Evolutionary conservation across 2,888 invertebrate genomes (phyloP).

Genomic region (Cataglyphis albicans): DNA sequence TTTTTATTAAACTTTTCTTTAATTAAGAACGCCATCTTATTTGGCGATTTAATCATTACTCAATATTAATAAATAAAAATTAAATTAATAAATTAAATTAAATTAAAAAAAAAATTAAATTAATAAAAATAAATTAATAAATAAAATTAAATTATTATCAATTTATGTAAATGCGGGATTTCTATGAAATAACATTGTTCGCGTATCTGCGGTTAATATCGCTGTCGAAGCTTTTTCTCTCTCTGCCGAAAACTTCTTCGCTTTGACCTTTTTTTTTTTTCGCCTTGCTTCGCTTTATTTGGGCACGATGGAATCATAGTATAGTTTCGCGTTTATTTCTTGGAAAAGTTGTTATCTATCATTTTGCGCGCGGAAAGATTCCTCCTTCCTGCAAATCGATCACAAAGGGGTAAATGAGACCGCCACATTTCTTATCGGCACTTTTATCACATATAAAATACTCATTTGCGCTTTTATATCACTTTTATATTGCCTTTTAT

Average conservation of each 20-base stretch:
- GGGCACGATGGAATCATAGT: not conserved
- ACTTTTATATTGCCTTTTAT: slow-evolving; percentile 17
- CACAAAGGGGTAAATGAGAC: not conserved
- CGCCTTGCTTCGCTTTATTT: not conserved
- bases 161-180: too few relatives aligned
- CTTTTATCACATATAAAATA: slow-evolving; percentile 13
- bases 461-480: slow-evolving; percentile 18
- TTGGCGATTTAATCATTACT: too few relatives aligned
- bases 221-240: not conserved
- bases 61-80: too few relatives aligned
- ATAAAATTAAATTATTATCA: too few relatives aligned
- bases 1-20: too few relatives aligned
- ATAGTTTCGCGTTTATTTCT: not conserved
- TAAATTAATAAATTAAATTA: too few relatives aligned
- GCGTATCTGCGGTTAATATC: not conserved
- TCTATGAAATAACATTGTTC: slow-evolving; percentile 6
- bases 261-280: not conserved
- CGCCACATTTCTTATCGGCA: slow-evolving; percentile 23
- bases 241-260: not conserved
- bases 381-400: not conserved
- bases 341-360: slow-evolving; percentile 40
- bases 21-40: too few relatives aligned
- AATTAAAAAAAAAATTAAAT: too few relatives aligned
- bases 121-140: too few relatives aligned
- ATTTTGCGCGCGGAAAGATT: not conserved